phyloP scores from a whole-genome alignment of 2,797 vertebrate species.

The Manis crassicaudata region DNA sequence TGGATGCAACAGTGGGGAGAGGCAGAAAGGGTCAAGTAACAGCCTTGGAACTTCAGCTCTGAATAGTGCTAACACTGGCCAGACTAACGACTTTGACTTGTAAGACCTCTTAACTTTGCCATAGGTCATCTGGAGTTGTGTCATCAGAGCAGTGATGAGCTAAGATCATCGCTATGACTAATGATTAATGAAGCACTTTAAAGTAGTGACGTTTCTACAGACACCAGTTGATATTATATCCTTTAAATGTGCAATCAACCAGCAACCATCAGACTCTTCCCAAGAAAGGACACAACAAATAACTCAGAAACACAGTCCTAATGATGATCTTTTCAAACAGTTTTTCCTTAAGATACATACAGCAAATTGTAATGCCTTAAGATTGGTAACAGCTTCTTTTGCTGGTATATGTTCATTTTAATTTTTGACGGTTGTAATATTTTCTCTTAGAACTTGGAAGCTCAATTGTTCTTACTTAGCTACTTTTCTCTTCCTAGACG shows the following conservation, averaged over 20 bases:
- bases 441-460: neutral
- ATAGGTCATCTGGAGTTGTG: slow-evolving; percentile 29
- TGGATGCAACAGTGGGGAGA: neutral
- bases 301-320: slow-evolving; percentile 69
- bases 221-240: neutral
- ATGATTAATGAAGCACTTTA: slow-evolving; percentile 45
- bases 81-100: neutral
- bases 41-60: neutral
- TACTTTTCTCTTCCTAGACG: neutral
- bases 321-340: slow-evolving; percentile 18
- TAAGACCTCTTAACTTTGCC: slow-evolving; percentile 10
- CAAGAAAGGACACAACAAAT: slow-evolving; percentile 6
- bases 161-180: neutral
- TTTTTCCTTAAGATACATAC: slow-evolving; percentile 47
- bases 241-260: slow-evolving; percentile 1
- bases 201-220: neutral
- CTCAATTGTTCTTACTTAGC: neutral
- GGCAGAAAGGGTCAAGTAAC: neutral
- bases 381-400: slow-evolving; percentile 53
- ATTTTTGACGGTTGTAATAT: neutral
- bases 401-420: slow-evolving; percentile 5
- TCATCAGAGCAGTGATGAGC: slow-evolving; percentile 37
- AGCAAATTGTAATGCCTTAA: slow-evolving; percentile 40
- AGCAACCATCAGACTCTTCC: neutral
- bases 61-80: neutral